Percentiles rank a stretch among this genome's conserved stretches.
These are phyloP conservation scores for Rhynchomys soricoides DNA, from an alignment of 2,113 vertebrate species.

Conservation along the genomic window DNA sequence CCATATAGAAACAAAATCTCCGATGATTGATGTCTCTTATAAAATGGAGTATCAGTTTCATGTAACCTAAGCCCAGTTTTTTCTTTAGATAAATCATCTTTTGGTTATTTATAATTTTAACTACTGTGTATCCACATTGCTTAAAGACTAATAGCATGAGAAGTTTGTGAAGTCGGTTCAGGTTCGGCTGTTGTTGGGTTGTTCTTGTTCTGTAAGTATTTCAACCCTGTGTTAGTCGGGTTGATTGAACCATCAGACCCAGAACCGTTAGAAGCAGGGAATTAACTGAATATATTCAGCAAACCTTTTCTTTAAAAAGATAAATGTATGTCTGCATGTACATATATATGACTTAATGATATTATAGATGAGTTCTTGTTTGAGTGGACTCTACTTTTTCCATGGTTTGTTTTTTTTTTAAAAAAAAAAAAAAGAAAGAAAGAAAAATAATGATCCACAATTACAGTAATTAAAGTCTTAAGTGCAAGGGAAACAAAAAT, in stretches of 20 bases:
- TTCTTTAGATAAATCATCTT: neutral
- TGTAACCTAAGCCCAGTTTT: neutral
- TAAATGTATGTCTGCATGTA: neutral
- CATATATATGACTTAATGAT: constrained; percentile 9
- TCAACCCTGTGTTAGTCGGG: neutral
- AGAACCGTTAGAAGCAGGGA: neutral
- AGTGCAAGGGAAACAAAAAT: constrained; percentile 53
- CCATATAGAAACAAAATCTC: neutral
- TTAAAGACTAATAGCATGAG: neutral
- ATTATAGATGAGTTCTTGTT: constrained; percentile 45
- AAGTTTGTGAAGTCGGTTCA: neutral
- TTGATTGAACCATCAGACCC: neutral
- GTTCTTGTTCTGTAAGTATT: neutral
- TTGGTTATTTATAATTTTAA: neutral
- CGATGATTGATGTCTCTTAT: neutral
- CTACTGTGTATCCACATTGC: neutral
- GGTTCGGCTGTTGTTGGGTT: neutral
- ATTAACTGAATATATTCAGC: neutral
- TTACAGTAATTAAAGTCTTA: constrained; percentile 59
- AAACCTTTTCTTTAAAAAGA: constrained; percentile 34
- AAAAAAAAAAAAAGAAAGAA: no score
- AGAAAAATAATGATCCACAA: neutral
- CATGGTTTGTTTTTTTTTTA: neutral
- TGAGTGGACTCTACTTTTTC: constrained; percentile 26
- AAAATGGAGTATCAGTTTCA: neutral